Evolutionary conservation across 2,888 invertebrate species (phyloP), one percentile per base, ranked within the genome.

Genomic region (Anticlea derivata): DNA sequence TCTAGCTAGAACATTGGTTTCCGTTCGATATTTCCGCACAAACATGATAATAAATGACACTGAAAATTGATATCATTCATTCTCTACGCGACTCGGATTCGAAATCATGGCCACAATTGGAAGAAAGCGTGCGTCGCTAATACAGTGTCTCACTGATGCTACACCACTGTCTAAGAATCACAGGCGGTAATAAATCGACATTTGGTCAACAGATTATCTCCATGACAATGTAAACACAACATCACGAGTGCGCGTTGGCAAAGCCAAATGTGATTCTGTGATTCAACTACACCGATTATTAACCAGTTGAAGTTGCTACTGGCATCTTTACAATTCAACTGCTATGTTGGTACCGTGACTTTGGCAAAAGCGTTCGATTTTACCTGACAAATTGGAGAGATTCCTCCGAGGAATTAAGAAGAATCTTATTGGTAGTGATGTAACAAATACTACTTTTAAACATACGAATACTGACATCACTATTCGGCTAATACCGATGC

Each of bases 171-270:
- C 12, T 1, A 12, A 31, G 13, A 23, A 10, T 13, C 12, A 37
- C 41, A 41, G 12, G 7, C 26, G 3, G 20, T 20, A 11, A 44
- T 31, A 34, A 26, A 35, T 27, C 8, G n/a, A 24, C 34, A 46
- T 51, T 26, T 39, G 33, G 33, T 31, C 37, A 30, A 26, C 31
- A 20, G 7, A 38, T 50, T 46, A 50, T 49, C 22, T 46, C 39
- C 38, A 38, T 44, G 39, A 52, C 37, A 49, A 49, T 55, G 49
- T 47, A 54, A 51, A 51, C 35, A 56, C 17, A n/a, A 20, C 35
- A 44, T 48, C 48, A 53, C 40, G 41, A 44, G 44, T 44, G 39
- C 50, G 52, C 54, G 53, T 59, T 67, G 67, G 63, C 66, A 61
- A 48, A 34, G 26, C 46, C 10, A 31, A 38, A 53, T 58, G 55